Conservation (phyloP, 2,797 vertebrate species). For the Xerus rutilus region DNA sequence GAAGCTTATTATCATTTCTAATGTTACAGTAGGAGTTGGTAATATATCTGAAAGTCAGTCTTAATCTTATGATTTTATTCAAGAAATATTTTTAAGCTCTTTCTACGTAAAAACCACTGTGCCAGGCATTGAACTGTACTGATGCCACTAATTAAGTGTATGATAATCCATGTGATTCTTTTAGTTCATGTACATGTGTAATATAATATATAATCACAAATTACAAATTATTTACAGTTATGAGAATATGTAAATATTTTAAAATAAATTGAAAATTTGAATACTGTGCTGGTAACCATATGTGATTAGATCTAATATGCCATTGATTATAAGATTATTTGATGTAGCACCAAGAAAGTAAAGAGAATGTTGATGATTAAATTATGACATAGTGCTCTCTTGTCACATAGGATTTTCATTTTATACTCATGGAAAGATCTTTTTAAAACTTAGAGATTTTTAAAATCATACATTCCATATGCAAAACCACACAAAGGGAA, state of each 20-base stretch:
- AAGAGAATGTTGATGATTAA: background rate
- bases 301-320: slow-evolving; percentile 1
- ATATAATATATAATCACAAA: background rate
- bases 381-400: background rate
- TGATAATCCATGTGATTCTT: background rate
- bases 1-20: background rate
- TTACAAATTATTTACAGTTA: slow-evolving; percentile 9
- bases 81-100: background rate
- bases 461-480: background rate
- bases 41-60: background rate
- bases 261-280: background rate
- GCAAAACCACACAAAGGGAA: background rate
- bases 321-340: background rate
- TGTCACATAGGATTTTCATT: background rate
- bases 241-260: background rate
- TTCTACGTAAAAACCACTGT: background rate
- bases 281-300: background rate
- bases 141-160: background rate
- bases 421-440: background rate
- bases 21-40: background rate
- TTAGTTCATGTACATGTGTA: background rate
- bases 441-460: slow-evolving; percentile 14
- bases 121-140: background rate
- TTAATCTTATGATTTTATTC: background rate
- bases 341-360: background rate